Conservation (phyloP, 1,140 invertebrate genomes). For the Drosophila tristis region DNA sequence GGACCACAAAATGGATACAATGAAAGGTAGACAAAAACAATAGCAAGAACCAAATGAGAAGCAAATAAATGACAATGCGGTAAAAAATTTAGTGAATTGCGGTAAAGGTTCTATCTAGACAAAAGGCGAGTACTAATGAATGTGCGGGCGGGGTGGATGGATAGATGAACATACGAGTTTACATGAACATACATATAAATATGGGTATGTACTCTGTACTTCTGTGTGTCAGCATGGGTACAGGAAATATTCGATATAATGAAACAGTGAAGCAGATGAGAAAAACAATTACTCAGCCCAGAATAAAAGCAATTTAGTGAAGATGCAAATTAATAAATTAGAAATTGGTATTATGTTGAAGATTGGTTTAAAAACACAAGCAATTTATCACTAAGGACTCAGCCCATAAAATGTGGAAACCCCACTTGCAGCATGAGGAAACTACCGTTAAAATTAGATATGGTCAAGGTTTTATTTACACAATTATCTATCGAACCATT, state of each 20-base stretch:
- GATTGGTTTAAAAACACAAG: no score
- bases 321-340: no score
- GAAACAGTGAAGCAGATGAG: background rate
- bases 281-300: no score
- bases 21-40: slow-evolving; percentile 48
- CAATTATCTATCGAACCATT: no score
- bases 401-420: no score
- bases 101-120: slow-evolving; percentile 30
- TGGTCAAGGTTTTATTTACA: no score
- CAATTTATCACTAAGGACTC: no score
- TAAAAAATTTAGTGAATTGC: slow-evolving; percentile 44
- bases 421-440: no score
- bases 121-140: slow-evolving; percentile 33
- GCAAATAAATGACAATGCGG: slow-evolving; percentile 54
- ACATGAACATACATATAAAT: no score
- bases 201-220: background rate
- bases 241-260: slow-evolving; percentile 14
- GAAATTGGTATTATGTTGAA: no score
- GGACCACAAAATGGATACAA: slow-evolving; percentile 52
- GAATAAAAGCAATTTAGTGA: no score
- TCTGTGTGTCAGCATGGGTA: slow-evolving; percentile 1
- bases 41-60: slow-evolving; percentile 16
- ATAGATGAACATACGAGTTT: background rate
- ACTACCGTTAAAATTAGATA: no score
- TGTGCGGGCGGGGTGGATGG: slow-evolving; percentile 12